Percentiles rank a stretch among this genome's conserved stretches.
These are phyloP conservation scores for Dipodomys merriami DNA, from an alignment of 2,113 vertebrate genomes.

Conservation along the genomic window DNA sequence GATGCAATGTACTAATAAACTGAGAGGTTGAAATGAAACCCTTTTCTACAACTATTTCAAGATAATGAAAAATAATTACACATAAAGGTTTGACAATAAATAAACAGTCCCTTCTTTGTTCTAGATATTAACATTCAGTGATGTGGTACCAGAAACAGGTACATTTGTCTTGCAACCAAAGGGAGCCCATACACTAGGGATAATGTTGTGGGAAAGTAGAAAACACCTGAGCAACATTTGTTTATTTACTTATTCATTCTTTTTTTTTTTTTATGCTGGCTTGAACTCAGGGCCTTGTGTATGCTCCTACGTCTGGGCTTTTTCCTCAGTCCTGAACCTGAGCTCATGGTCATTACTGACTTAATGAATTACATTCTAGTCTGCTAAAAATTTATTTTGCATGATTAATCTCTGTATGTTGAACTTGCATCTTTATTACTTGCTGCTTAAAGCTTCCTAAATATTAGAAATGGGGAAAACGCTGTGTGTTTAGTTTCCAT, in stretches of 20 bases:
- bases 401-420: constrained; percentile 21
- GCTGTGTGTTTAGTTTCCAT: neutral
- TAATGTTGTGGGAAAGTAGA: neutral
- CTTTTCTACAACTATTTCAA: no score
- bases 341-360: constrained; percentile 1
- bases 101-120: neutral
- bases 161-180: neutral
- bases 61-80: no score
- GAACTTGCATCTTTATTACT: constrained; percentile 31
- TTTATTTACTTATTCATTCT: neutral
- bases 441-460: constrained; percentile 35
- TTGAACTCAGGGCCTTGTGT: neutral
- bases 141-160: neutral
- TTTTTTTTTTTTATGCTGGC: neutral
- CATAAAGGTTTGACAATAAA: neutral
- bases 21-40: no score
- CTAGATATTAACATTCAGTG: neutral
- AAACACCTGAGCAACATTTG: neutral
- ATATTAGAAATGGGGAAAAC: neutral
- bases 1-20: no score
- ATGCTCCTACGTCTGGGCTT: neutral
- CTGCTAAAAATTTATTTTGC: neutral
- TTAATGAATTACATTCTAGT: constrained; percentile 21
- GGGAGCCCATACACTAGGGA: neutral
- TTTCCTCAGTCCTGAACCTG: neutral